These are phyloP conservation scores for Paguma larvata DNA, from an alignment of 2,797 vertebrate genomes.

Conservation along the genomic window DNA sequence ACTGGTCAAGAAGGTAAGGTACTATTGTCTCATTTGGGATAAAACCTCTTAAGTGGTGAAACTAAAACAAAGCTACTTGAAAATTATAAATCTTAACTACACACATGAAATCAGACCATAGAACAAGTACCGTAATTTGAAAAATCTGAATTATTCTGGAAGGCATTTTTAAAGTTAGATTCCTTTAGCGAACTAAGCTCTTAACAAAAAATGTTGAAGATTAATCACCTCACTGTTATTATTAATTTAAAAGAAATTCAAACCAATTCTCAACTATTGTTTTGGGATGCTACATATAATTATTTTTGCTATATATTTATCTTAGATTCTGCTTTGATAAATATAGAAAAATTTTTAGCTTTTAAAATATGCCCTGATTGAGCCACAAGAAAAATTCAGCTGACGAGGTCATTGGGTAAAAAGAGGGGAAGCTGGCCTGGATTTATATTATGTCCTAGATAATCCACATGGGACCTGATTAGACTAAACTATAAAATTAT, in stretches of 20 bases:
- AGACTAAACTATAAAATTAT: background rate
- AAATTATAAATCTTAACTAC: constrained; percentile 17
- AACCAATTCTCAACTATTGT: constrained; percentile 57
- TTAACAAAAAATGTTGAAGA: constrained; percentile 39
- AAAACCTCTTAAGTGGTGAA: background rate
- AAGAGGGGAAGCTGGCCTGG: background rate
- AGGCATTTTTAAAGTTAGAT: constrained; percentile 44
- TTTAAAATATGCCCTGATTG: background rate
- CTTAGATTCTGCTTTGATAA: constrained; percentile 40
- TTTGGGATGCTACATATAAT: background rate
- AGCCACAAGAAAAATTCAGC: background rate
- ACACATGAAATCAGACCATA: constrained; percentile 14
- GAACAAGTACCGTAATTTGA: constrained; percentile 11
- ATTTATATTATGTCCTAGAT: background rate
- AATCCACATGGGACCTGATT: background rate
- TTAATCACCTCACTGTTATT: background rate
- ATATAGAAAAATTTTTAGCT: background rate
- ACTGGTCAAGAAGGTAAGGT: constrained; percentile 52
- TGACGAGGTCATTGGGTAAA: background rate
- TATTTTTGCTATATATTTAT: constrained; percentile 7
- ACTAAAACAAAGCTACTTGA: constrained; percentile 41
- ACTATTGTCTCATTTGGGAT: background rate
- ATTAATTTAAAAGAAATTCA: constrained; percentile 47
- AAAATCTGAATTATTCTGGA: constrained; percentile 58
- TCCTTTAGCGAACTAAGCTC: background rate